phyloP scores from a whole-genome alignment of 2,113 vertebrate genomes.

The Telmatochromis bifrenatus region DNA sequence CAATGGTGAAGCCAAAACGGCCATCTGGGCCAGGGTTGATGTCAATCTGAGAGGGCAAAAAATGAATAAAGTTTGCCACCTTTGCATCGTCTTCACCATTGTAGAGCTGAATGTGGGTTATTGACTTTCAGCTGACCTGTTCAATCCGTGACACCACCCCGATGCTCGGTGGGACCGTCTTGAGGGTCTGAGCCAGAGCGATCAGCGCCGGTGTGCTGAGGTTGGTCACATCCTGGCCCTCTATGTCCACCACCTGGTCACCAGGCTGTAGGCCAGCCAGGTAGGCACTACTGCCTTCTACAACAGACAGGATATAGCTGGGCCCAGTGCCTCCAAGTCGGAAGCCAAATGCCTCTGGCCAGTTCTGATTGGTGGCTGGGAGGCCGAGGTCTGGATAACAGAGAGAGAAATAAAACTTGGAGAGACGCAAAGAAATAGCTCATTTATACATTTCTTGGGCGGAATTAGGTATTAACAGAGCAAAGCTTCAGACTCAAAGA shows the following conservation, averaged over 20 bases:
- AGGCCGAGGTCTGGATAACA: slow-evolving; percentile 68
- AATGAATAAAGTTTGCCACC: not conserved
- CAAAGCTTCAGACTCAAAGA: not conserved
- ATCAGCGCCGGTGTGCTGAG: slow-evolving; percentile 78
- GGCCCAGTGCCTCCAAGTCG: slow-evolving; percentile 83
- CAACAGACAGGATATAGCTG: slow-evolving; percentile 90
- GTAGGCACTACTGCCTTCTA: slow-evolving; percentile 86
- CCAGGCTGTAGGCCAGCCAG: slow-evolving; percentile 84
- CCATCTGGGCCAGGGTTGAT: slow-evolving; percentile 68
- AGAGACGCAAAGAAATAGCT: not conserved
- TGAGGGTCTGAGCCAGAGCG: slow-evolving; percentile 78
- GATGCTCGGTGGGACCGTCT: slow-evolving; percentile 88
- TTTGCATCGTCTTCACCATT: not conserved
- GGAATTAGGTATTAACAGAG: not conserved
- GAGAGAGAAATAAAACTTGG: not conserved
- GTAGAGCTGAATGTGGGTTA: not conserved
- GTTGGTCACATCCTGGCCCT: slow-evolving; percentile 83
- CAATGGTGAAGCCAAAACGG: slow-evolving; percentile 76
- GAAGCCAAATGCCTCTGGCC: slow-evolving; percentile 96
- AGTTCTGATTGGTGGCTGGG: slow-evolving; percentile 85
- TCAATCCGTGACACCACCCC: slow-evolving; percentile 86
- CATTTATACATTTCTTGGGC: not conserved
- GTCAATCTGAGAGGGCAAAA: slow-evolving; percentile 48
- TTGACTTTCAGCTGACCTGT: slow-evolving; percentile 46
- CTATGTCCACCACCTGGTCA: slow-evolving; percentile 93